These are phyloP conservation scores for Ichneumoninae sp. DNA, from an alignment of 2,888 invertebrate species.

Conservation along the genomic window DNA sequence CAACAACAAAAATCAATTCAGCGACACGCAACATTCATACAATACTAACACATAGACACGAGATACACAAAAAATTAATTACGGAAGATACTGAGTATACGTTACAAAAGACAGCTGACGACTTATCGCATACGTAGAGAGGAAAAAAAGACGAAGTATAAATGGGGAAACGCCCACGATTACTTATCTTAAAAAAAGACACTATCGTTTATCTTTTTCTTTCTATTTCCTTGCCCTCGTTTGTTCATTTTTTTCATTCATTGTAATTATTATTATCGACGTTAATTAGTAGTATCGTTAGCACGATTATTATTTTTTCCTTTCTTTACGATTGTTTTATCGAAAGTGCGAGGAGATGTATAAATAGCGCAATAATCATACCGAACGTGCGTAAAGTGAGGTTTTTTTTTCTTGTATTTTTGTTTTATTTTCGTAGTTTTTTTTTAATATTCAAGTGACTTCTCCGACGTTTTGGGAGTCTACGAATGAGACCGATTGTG, in stretches of 20 bases:
- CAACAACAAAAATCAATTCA: constrained; percentile 19
- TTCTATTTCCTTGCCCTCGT: constrained; percentile 26
- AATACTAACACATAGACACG: constrained; percentile 14
- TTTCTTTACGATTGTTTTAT: constrained; percentile 17
- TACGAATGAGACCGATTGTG: constrained; percentile 78
- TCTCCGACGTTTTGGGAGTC: constrained; percentile 68
- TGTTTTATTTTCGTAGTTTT: constrained; percentile 23
- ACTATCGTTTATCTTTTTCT: constrained; percentile 41
- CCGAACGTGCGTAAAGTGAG: constrained; percentile 43
- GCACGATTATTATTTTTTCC: not conserved
- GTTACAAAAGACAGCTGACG: constrained; percentile 52
- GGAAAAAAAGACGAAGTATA: constrained; percentile 32
- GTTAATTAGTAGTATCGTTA: constrained; percentile 44
- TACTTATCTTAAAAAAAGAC: constrained; percentile 55
- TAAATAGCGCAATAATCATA: constrained; percentile 50
- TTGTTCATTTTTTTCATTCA: constrained; percentile 30
- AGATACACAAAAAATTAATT: constrained; percentile 11
- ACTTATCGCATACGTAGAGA: constrained; percentile 67
- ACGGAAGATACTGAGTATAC: constrained; percentile 47
- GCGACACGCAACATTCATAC: constrained; percentile 19
- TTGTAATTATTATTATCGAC: constrained; percentile 51
- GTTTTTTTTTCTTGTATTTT: constrained; percentile 17
- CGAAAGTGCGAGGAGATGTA: constrained; percentile 27
- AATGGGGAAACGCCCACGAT: constrained; percentile 44
- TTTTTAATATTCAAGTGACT: constrained; percentile 41